Conservation (phyloP, 2,797 vertebrate genomes). For the Melanotaenia nigrans region DNA sequence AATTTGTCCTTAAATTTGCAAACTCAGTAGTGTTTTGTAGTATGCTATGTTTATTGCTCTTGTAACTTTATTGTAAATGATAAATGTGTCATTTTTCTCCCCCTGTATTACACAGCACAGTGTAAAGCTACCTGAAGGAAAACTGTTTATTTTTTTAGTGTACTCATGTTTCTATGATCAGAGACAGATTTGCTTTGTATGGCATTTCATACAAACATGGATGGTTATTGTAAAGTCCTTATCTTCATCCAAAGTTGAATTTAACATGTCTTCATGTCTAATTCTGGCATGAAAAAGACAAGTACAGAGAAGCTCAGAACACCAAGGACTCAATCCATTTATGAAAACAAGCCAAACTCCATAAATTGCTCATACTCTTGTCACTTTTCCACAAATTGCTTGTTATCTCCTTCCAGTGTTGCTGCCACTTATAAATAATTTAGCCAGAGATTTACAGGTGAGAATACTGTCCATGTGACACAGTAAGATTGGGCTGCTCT, state of each 20-base stretch:
- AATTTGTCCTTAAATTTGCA: not conserved
- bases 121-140: too few relatives aligned
- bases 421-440: conserved; percentile 70
- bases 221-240: not conserved
- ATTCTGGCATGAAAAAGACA: not conserved
- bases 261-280: not conserved
- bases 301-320: not conserved
- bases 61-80: not conserved
- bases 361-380: not conserved
- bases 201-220: not conserved
- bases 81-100: not conserved
- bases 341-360: not conserved
- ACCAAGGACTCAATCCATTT: not conserved
- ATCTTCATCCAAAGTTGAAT: not conserved
- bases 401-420: conserved; percentile 54
- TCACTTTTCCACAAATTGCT: conserved; percentile 58
- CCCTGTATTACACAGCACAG: not conserved
- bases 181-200: not conserved
- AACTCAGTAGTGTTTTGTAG: not conserved
- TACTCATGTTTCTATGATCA: too few relatives aligned
- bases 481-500: not conserved
- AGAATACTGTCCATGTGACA: conserved; percentile 13
- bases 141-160: too few relatives aligned
- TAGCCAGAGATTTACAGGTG: conserved; percentile 64
- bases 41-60: not conserved